Evolutionary conservation across 2,888 invertebrate species (phyloP), one percentile per base, ranked within the genome.

Genomic region (Melinaea marsaeus): DNA sequence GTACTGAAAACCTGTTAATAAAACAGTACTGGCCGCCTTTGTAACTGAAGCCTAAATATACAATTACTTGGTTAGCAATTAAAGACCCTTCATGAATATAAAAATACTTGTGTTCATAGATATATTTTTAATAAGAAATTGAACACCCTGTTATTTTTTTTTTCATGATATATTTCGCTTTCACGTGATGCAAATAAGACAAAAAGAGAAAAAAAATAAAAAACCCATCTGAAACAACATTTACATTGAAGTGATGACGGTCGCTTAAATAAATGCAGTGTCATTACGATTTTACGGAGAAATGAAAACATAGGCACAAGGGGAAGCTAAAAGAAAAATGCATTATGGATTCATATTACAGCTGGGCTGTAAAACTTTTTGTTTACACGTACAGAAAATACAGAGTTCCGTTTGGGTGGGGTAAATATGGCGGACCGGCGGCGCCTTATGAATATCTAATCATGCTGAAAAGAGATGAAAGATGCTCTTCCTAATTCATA

Each of bases 381-480:
- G 82, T 85, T 85, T 84, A 81, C 81, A 76, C 71, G 73, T 73
- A 75, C 77, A 81, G 77, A 80, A 81, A 79, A 79, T 78, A 79
- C 78, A n/a, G 71, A 75, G 69, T 72, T 73, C 74, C 76, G 79
- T 79, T 73, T 78, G 75, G 68, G 69, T 71, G 73, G 69, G 69
- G 69, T 71, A 71, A 73, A 73, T 70, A 72, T 72, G 75, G 74
- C 70, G 71, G 75, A 73, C 71, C 72, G 70, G 73, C 75, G 75
- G 74, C 77, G 79, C 75, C 82, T 85, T 82, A 86, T 85, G 86
- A 87, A 87, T 86, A 86, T 78, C 84, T 85, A 85, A 87, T 86
- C 81, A 79, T 70, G 77, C 73, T 74, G 82, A 83, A 83, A 75
- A 77, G 75, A 81, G 79, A 84, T 85, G 84, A 86, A 83, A 84